These are phyloP conservation scores for Rhopalosiphum maidis DNA, from an alignment of 1,140 invertebrate species.

Conservation along the genomic window DNA sequence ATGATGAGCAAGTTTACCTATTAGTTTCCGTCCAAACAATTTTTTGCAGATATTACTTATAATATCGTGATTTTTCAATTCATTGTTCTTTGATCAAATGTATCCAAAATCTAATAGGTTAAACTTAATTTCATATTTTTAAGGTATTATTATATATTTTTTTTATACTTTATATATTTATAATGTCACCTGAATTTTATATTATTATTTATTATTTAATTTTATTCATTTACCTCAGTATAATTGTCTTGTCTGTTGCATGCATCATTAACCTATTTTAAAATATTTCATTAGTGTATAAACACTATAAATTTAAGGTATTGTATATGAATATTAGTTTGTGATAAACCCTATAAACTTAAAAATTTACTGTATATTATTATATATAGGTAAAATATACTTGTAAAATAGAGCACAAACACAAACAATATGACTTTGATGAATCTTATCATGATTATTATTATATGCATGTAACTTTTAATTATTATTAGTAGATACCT, in stretches of 20 bases:
- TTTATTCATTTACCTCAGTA: not conserved
- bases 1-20: slow-evolving; percentile 5
- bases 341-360: not conserved
- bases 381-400: not conserved
- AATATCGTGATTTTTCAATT: not conserved
- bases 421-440: slow-evolving; percentile 37
- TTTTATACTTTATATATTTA: slow-evolving; percentile 26
- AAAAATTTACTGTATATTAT: not conserved
- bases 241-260: slow-evolving; percentile 6
- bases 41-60: not conserved
- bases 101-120: slow-evolving; percentile 35
- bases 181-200: not conserved
- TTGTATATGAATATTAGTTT: not conserved
- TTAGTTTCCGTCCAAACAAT: slow-evolving; percentile 30
- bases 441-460: slow-evolving; percentile 25
- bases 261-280: not conserved
- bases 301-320: not conserved
- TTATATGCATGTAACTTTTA: not conserved
- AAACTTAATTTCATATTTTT: not conserved
- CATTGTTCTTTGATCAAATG: slow-evolving; percentile 20
- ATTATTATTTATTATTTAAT: slow-evolving; percentile 2
- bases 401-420: slow-evolving; percentile 10
- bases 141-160: not conserved
- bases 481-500: not conserved
- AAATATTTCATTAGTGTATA: slow-evolving; percentile 31